These are phyloP conservation scores for Sebastiscus albofasciatus DNA, from an alignment of 2,797 vertebrate species.

Conservation along the genomic window DNA sequence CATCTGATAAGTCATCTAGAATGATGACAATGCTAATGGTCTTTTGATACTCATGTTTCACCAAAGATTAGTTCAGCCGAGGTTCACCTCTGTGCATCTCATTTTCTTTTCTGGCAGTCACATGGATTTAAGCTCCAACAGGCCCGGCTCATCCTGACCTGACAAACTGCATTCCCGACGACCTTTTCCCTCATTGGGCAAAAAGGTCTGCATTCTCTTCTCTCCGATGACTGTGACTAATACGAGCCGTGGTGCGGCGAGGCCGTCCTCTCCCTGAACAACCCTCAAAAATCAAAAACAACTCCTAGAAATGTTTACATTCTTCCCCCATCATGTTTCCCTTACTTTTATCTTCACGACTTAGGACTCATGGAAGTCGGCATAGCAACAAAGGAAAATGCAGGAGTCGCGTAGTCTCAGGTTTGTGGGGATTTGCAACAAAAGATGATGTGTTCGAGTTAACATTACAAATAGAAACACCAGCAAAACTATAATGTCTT, in stretches of 20 bases:
- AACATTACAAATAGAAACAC: conserved; percentile 31
- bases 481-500: background rate
- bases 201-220: conserved; percentile 64
- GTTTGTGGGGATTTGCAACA: conserved; percentile 6
- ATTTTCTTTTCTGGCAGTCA: conserved; percentile 34
- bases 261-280: conserved; percentile 47
- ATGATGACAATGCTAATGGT: background rate
- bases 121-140: conserved; percentile 52
- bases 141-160: conserved; percentile 64
- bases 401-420: background rate
- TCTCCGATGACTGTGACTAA: conserved; percentile 69
- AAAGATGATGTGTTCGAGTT: background rate
- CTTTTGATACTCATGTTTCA: background rate
- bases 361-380: conserved; percentile 41
- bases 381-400: conserved; percentile 23
- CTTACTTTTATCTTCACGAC: conserved; percentile 57
- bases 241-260: conserved; percentile 32
- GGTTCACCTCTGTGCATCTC: conserved; percentile 18
- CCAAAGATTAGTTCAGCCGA: background rate
- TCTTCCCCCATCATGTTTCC: conserved; percentile 64
- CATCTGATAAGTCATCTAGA: background rate
- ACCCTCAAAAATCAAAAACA: conserved; percentile 59
- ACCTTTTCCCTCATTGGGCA: conserved; percentile 76
- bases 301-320: conserved; percentile 72
- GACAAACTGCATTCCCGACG: conserved; percentile 75